These are phyloP conservation scores for Esperia sulphurella DNA, from an alignment of 2,888 invertebrate genomes.

Conservation along the genomic window DNA sequence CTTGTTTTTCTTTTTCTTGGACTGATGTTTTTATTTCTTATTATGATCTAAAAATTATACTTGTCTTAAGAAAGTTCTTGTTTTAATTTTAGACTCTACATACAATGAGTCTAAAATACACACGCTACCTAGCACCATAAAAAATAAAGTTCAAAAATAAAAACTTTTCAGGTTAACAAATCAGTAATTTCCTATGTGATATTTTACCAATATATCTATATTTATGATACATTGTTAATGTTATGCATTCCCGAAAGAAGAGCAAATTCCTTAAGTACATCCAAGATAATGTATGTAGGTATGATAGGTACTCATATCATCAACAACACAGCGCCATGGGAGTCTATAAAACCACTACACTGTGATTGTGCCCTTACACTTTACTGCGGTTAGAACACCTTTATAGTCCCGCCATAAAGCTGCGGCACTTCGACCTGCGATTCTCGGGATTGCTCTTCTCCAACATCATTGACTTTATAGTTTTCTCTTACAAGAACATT, in stretches of 20 bases:
- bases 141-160: no score
- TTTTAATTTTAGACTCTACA: no score
- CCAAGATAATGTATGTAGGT: neutral
- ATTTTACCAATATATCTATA: no score
- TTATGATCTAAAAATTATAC: no score
- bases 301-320: neutral
- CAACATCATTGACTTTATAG: conserved; percentile 21
- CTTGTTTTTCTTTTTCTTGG: conserved; percentile 1
- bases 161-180: no score
- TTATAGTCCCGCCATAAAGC: conserved; percentile 33
- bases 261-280: neutral
- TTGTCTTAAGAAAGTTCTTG: no score
- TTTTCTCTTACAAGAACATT: conserved; percentile 12
- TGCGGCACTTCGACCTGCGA: conserved; percentile 19
- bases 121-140: no score
- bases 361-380: conserved; percentile 13
- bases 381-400: conserved; percentile 27
- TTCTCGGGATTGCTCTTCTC: conserved; percentile 22
- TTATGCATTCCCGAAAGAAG: neutral
- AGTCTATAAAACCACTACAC: conserved; percentile 8
- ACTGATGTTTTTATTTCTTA: neutral
- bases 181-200: no score
- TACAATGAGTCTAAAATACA: no score
- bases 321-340: conserved; percentile 2
- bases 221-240: no score